Evolutionary conservation across 2,113 vertebrate genomes (phyloP).

Genomic region (Bettongia penicillata): DNA sequence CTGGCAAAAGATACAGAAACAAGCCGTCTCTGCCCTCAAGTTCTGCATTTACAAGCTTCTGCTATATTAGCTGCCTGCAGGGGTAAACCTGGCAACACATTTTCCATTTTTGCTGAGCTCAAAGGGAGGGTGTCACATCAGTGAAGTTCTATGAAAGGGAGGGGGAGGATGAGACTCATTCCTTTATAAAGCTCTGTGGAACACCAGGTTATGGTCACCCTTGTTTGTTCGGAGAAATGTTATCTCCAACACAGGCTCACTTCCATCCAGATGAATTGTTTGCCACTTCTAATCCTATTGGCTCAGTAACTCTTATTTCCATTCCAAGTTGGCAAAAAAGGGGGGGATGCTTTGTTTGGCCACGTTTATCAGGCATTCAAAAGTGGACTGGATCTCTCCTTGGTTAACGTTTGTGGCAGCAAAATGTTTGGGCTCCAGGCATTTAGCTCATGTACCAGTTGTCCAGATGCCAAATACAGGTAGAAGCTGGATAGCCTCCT

Average conservation of each 20-base stretch:
- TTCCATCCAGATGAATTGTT: constrained; percentile 74
- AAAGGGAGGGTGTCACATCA: neutral
- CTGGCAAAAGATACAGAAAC: constrained; percentile 76
- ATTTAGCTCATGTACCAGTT: constrained; percentile 55
- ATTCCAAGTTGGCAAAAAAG: constrained; percentile 74
- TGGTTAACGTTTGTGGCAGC: constrained; percentile 80
- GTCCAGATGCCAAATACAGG: constrained; percentile 65
- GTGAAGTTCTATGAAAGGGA: constrained; percentile 31
- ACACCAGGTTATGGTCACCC: constrained; percentile 22
- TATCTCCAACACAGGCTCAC: constrained; percentile 55
- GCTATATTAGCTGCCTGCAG: constrained; percentile 60
- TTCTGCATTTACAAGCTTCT: constrained; percentile 64
- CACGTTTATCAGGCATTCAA: constrained; percentile 83
- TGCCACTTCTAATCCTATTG: constrained; percentile 66
- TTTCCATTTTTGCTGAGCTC: constrained; percentile 27
- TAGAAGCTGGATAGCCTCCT: constrained; percentile 47
- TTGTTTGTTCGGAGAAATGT: constrained; percentile 61
- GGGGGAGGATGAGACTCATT: constrained; percentile 6
- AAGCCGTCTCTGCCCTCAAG: constrained; percentile 64
- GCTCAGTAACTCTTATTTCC: constrained; percentile 56
- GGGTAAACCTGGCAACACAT: constrained; percentile 21
- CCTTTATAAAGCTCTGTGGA: constrained; percentile 44
- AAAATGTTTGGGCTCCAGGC: constrained; percentile 75
- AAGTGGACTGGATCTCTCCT: constrained; percentile 76
- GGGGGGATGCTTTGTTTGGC: constrained; percentile 78